Evolutionary conservation across 1,140 invertebrate genomes (phyloP), one percentile per base, ranked within the genome.

Genomic region (Teleogryllus occipitalis): DNA sequence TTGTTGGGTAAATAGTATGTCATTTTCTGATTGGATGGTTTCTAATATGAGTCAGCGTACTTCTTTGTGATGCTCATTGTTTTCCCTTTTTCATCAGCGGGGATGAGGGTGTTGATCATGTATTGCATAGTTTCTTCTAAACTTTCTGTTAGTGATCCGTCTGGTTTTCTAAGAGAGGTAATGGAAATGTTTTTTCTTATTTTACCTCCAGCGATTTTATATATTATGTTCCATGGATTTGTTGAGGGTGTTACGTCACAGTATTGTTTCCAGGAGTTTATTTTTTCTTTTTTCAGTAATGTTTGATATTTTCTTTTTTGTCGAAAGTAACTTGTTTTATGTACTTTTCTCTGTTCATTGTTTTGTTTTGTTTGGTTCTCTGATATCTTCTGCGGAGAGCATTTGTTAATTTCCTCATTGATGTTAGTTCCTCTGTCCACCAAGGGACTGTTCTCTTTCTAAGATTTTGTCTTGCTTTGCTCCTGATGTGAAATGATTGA

Each of bases 21-120:
- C n/a, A n/a, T n/a, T n/a, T n/a, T 72, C 10, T 72, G 65, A 72
- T 72, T 72, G n/a, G 65, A n/a, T 72, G n/a, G 65, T 72, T n/a
- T 72, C 10, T 12, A 10, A 72, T 72, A 72, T 72, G n/a, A 72
- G 65, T 72, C 10, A 72, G n/a, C n/a, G n/a, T n/a, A n/a, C n/a
- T n/a, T n/a, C n/a, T n/a, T n/a, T n/a, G n/a, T n/a, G n/a, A n/a
- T n/a, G 10, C 10, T 72, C n/a, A n/a, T n/a, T n/a, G n/a, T n/a
- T n/a, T n/a, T n/a, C n/a, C n/a, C n/a, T n/a, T 12, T 72, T 72
- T 10, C n/a, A n/a, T 72, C 65, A 72, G 65, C n/a, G 10, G 65
- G 10, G 10, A 72, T 12, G 10, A n/a, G n/a, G n/a, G n/a, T n/a
- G n/a, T n/a, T n/a, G n/a, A n/a, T n/a, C n/a, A n/a, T n/a, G n/a